Conservation (phyloP, 2,888 invertebrate genomes). For the Athalia circularis region DNA sequence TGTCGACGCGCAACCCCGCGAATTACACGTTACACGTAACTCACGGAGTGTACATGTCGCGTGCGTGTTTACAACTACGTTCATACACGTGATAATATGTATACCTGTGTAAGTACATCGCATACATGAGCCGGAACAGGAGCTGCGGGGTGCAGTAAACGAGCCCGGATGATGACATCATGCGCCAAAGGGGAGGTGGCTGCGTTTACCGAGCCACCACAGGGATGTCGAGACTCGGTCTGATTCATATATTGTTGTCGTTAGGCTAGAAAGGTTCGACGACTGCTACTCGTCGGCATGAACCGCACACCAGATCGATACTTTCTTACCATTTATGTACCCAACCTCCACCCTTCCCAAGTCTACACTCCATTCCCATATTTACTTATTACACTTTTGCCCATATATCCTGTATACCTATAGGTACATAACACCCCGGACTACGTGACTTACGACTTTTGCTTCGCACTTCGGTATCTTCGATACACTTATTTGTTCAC, state of each 20-base stretch:
- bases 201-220: neutral
- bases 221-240: slow-evolving; percentile 37
- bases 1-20: no score
- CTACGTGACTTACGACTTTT: no score
- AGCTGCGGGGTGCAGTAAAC: slow-evolving; percentile 4
- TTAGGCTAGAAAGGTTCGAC: slow-evolving; percentile 29
- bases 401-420: neutral
- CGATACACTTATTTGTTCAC: no score
- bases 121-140: no score
- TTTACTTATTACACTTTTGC: neutral
- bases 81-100: neutral
- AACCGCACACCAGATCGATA: slow-evolving; percentile 36
- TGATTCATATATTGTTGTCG: slow-evolving; percentile 42
- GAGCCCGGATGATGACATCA: slow-evolving; percentile 33
- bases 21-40: no score
- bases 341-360: neutral
- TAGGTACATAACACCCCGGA: no score
- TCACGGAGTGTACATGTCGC: neutral
- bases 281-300: slow-evolving; percentile 23
- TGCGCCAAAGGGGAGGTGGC: slow-evolving; percentile 15
- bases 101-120: no score
- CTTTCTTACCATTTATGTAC: slow-evolving; percentile 34
- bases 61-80: no score
- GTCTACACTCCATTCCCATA: neutral
- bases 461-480: no score